Conservation (phyloP, 1,140 invertebrate species). For the Diprion similis region DNA sequence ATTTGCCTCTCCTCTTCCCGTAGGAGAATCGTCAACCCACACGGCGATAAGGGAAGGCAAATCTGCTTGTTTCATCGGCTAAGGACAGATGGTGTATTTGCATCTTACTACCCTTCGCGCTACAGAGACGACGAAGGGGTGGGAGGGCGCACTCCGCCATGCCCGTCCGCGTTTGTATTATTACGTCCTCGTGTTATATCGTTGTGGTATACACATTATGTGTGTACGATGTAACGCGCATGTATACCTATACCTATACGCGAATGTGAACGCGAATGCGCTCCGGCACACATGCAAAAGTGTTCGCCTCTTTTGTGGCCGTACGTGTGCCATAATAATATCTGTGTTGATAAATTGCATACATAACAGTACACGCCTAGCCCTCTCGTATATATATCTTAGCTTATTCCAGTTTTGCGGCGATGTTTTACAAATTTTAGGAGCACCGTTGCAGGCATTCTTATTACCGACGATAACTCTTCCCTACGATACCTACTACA, state of each 20-base stretch:
- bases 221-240: too few relatives aligned
- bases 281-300: not conserved
- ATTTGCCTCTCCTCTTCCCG: too few relatives aligned
- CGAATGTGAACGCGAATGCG: too few relatives aligned
- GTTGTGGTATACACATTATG: not conserved
- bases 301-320: not conserved
- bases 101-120: not conserved
- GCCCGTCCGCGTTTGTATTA: not conserved
- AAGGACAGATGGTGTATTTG: not conserved
- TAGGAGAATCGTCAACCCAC: not conserved
- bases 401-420: conserved; percentile 1
- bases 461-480: conserved; percentile 4
- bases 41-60: not conserved
- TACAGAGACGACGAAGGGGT: not conserved
- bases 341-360: conserved; percentile 5
- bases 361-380: conserved; percentile 4
- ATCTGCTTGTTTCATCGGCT: not conserved
- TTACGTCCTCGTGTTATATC: not conserved
- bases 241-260: too few relatives aligned
- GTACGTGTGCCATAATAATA: conserved; percentile 5
- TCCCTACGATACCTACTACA: not conserved
- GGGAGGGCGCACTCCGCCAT: not conserved
- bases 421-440: conserved; percentile 8
- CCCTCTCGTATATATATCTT: not conserved
- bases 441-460: not conserved